Base-by-base conservation (phyloP, 2,888 invertebrate species). In the Scaptomyza flava region DNA sequence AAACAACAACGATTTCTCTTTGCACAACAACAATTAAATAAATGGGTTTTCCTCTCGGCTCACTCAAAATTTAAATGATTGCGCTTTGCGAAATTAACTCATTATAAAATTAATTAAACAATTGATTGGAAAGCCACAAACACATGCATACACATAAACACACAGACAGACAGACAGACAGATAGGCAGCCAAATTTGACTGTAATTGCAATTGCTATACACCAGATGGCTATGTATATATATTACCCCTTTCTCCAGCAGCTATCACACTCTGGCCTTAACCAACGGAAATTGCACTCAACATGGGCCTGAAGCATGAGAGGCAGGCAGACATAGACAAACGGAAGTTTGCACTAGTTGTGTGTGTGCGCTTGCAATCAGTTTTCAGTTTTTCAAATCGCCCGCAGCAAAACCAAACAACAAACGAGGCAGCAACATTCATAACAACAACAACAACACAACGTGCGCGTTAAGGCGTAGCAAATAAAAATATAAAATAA, bases 91-190 rank as follows among this genome's bases (percentile, higher is more conserved):
- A 85, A 89, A 87, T 89, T 89, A 89, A 89, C 89, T 89, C 89
- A 89, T 89, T 89, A 89, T 83, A 87, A 86, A 84, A 87, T 89
- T 89, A 89, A 89, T 89, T 89, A 89, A 86, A 83, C 89, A 89
- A 89, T 86, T 86, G 85, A 75, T 77, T 73, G 73, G 66, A 79
- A 63, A 75, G 66, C 68, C 62, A 41, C 74, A 63, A 17, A 58
- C 38, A 34, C 42, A 70, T 17, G 33, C 31, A 20, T 33, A 20
- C 12, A 41, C 38, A 41, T 14, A 41, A 8, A 14, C 48, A n/a
- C 12, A 17, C 31, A 20, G 12, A 33, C 36, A 50, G n/a, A 23
- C 14, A 52, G 50, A 17, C 1, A 20, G 12, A 33, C 36, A 50
- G n/a, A 23, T n/a, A n/a, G n/a, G n/a, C 14, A 52, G 50, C 58